Evolutionary conservation across 2,797 vertebrate species (phyloP).

Genomic region (Allobates femoralis): DNA sequence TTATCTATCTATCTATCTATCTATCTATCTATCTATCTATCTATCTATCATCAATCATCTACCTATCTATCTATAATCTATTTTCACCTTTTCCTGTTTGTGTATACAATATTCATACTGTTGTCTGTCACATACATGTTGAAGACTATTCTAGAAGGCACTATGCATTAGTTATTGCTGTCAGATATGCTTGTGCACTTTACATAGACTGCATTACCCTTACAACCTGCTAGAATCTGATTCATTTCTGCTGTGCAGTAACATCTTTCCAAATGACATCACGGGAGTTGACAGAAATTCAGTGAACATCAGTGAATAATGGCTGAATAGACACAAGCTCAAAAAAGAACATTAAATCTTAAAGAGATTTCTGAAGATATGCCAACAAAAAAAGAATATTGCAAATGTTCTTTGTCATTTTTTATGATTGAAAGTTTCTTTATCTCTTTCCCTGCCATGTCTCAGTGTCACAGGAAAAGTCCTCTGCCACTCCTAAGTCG

Average conservation of each 20-base stretch:
- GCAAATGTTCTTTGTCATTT: conserved; percentile 29
- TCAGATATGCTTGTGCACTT: not conserved
- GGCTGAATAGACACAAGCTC: conserved; percentile 39
- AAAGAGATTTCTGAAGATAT: conserved; percentile 6
- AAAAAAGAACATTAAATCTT: conserved; percentile 35
- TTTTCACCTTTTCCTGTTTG: not conserved
- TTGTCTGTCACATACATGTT: not conserved
- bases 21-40: not conserved
- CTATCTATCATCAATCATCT: not conserved
- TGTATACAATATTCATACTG: not conserved
- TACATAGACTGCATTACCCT: conserved; percentile 3
- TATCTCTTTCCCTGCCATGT: not conserved
- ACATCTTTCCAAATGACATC: conserved; percentile 18
- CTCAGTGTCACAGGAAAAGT: not conserved
- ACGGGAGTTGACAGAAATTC: conserved; percentile 32
- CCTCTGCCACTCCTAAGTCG: not conserved
- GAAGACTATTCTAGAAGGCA: not conserved
- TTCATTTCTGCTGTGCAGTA: conserved; percentile 1
- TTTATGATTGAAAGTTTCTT: not conserved
- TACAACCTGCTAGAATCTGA: conserved; percentile 27
- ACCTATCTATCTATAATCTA: too few species aligned
- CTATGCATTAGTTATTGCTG: conserved; percentile 12
- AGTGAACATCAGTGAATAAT: conserved; percentile 32
- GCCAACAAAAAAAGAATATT: conserved; percentile 18
- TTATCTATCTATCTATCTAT: not conserved